Evolutionary conservation across 2,888 invertebrate species (phyloP), one percentile per base, ranked within the genome.

Genomic region (Tetramorium bicarinatum): DNA sequence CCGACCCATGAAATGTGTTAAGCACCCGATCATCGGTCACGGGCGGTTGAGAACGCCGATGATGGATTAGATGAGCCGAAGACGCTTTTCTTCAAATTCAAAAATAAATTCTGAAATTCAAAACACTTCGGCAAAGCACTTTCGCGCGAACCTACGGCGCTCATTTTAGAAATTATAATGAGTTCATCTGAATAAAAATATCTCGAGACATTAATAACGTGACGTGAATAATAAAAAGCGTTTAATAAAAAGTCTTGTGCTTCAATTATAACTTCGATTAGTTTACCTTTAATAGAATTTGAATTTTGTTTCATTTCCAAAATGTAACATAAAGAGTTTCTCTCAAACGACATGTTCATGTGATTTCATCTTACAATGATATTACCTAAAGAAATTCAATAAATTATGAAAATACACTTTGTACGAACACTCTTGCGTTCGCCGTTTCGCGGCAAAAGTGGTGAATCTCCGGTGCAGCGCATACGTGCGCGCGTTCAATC

Each of bases 11-110:
- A 66, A 71, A 71, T 59, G 76, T 29, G 66, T 62, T 59, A 79
- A 79, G 38, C 61, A 72, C 72, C 25, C 84, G 64, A 82, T 67
- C 82, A 75, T 87, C 87, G 90, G 87, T 87, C 88, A 86, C 82
- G 88, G 79, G 69, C 88, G 49, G 44, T 74, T 59, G 81, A 59
- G 29, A 61, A 25, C 25, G 9, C 25, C 29, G 64, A 86, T 86
- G 87, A 84, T 74, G 71, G 79, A 72, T 86, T 87, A 59, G 21
- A 79, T 8, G 44, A 56, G 56, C 25, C 79, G 21, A 71, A 38
- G 47, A 56, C 29, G 13, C 44, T 54, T 77, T 29, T 34, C 67
- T 67, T 54, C n/a, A 44, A 56, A 76, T 38, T 76, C 15, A 41
- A 54, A 56, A 47, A 18, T 21, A 38, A 71, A 34, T 59, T 71